Base-by-base conservation (phyloP, 2,888 invertebrate genomes). In the Cryptus viduatorius region DNA sequence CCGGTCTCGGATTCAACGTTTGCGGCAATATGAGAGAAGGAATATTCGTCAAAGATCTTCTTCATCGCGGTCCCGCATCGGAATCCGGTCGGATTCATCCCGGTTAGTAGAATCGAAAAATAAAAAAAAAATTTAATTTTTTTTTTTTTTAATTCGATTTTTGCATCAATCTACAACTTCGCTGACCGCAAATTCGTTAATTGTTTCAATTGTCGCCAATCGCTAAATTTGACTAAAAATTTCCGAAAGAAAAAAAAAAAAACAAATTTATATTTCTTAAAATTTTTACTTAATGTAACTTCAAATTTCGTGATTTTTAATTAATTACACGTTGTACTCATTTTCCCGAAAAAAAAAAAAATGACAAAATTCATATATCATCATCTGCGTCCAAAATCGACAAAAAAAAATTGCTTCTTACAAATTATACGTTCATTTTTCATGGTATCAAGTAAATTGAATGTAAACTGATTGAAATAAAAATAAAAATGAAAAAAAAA, bases 11-110 rank as follows among this genome's bases (percentile, higher is more conserved):
- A 1, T 96, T 98, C 94, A 96, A 97, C 91, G 97, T 98, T 86
- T 96, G 96, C 82, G 98, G 98, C n/a, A 98, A 98, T 89, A 97
- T 98, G 95, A 95, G 97, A 80, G 98, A 98, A 87, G 98, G 98
- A 0, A 98, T 98, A 82, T 97, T 96, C 92, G 96, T 98, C 59
- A 98, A 97, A 92, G 97, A 98, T 87, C 96, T 98, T 16, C 95
- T 98, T 73, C 96, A 97, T 90, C 96, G 97, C 86, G 98, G 98
- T 0, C 98, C 98, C 0, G 98, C 98, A 0, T 97, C 96, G 0
- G 98, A 98, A 88, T 97, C 97, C 4, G 97, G 97, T 84, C 95
- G 95, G 91, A 95, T 98, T 88, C 96, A 96, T 93, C 96, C 97
- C 93, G 98, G 98, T 97, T 93, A 92, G 91, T 90, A 75, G 29